These are phyloP conservation scores for Aphelenchoides fujianensis DNA, from an alignment of 1,140 invertebrate species.

Conservation along the genomic window DNA sequence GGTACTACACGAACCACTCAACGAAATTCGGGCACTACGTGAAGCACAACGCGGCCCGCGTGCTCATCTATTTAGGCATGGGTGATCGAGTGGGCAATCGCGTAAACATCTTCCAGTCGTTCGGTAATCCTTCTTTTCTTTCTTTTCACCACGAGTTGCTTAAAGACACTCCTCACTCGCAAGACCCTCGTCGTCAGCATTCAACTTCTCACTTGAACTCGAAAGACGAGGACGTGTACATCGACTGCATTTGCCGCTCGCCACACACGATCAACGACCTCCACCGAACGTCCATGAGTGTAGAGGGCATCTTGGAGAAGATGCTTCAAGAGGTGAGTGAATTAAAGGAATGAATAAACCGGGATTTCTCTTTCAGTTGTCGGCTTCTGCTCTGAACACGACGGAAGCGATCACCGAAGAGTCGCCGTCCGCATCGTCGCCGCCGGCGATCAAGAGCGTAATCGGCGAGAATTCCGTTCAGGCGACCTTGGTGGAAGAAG, in stretches of 20 bases:
- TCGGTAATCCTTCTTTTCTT: too few relatives aligned
- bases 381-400: conserved; percentile 23
- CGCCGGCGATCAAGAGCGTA: conserved; percentile 21
- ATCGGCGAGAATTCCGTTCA: not conserved
- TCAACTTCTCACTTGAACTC: not conserved
- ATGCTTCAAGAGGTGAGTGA: conserved; percentile 48
- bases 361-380: conserved; percentile 24
- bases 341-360: not conserved
- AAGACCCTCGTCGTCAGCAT: not conserved
- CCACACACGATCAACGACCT: conserved; percentile 48
- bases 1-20: conserved; percentile 73
- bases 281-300: conserved; percentile 53
- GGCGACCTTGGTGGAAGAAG: not conserved
- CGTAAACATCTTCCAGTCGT: conserved; percentile 67
- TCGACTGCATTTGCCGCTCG: conserved; percentile 55
- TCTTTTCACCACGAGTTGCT: too few relatives aligned
- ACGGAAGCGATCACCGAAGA: conserved; percentile 52
- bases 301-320: conserved; percentile 59
- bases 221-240: conserved; percentile 61
- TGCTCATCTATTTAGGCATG: conserved; percentile 70
- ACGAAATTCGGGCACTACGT: conserved; percentile 73
- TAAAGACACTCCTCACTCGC: too few relatives aligned
- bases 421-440: conserved; percentile 44
- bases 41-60: conserved; percentile 72
- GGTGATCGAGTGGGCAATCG: conserved; percentile 66